Percentiles rank a stretch among this genome's conserved stretches.
These are phyloP conservation scores for Drosophila neotestacea DNA, from an alignment of 2,888 invertebrate species.

Conservation along the genomic window DNA sequence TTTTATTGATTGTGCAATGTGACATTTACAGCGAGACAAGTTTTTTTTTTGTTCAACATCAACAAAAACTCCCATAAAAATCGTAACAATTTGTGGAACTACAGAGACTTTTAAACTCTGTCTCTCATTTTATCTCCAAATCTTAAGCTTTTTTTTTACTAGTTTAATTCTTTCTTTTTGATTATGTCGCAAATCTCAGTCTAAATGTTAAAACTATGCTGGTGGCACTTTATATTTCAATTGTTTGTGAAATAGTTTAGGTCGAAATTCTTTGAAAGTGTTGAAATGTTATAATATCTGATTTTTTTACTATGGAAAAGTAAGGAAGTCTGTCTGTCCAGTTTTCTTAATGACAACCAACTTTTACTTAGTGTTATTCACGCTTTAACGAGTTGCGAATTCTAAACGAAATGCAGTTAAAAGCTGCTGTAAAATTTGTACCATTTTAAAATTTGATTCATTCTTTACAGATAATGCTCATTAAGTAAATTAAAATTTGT, in stretches of 20 bases:
- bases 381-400: not conserved
- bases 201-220: not conserved
- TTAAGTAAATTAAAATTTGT: too few species aligned
- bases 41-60: not conserved
- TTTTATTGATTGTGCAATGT: conserved; percentile 53
- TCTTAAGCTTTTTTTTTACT: not conserved
- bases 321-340: too few species aligned
- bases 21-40: conserved; percentile 34
- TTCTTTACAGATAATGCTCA: too few species aligned
- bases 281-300: not conserved
- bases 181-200: not conserved
- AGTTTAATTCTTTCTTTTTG: not conserved
- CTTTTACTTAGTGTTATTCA: not conserved
- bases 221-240: not conserved
- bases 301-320: too few species aligned
- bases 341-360: too few species aligned
- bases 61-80: conserved; percentile 9
- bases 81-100: conserved; percentile 8
- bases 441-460: not conserved
- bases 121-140: too few species aligned
- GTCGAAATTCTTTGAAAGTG: not conserved
- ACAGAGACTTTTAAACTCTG: not conserved
- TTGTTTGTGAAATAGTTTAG: not conserved
- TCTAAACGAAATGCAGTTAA: not conserved
- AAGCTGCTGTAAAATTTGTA: too few species aligned